Percentiles rank a stretch among this genome's conserved stretches.
phyloP scores from a whole-genome alignment of 2,888 invertebrate genomes.

The Cactoblastis cactorum region DNA sequence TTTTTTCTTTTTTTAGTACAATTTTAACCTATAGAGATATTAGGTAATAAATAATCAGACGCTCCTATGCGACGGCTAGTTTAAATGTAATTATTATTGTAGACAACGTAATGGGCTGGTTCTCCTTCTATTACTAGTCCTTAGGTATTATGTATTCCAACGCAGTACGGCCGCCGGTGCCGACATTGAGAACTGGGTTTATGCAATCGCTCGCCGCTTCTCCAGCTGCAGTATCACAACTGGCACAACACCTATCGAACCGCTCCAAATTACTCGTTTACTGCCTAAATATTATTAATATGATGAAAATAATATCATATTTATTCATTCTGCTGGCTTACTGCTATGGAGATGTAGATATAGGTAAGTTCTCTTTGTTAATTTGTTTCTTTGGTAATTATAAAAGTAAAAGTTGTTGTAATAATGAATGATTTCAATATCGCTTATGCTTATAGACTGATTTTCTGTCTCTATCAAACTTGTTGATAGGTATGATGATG shows the following conservation, averaged over 20 bases:
- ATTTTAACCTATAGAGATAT: too few relatives aligned
- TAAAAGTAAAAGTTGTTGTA: too few relatives aligned
- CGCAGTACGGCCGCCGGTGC: not conserved
- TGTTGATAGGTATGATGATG: too few relatives aligned
- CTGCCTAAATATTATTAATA: not conserved
- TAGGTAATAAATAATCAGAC: not conserved
- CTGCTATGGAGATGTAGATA: slow-evolving; percentile 43
- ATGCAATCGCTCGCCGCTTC: slow-evolving; percentile 5
- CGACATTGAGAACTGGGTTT: slow-evolving; percentile 9
- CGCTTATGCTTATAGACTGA: too few relatives aligned
- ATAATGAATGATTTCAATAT: too few relatives aligned
- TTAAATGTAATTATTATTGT: not conserved
- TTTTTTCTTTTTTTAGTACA: too few relatives aligned
- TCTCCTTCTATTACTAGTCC: not conserved
- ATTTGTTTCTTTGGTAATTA: not conserved
- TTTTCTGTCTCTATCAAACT: too few relatives aligned
- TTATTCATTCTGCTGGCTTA: slow-evolving; percentile 32
- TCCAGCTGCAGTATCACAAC: not conserved
- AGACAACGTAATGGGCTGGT: not conserved
- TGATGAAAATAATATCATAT: slow-evolving; percentile 22
- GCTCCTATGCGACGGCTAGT: not conserved
- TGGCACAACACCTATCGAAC: slow-evolving; percentile 1
- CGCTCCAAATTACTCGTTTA: slow-evolving; percentile 4
- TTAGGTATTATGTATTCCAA: slow-evolving; percentile 9
- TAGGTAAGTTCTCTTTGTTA: slow-evolving; percentile 43